Evolutionary conservation across 1,140 invertebrate species (phyloP).

Genomic region (Oncopodura yosiiana): DNA sequence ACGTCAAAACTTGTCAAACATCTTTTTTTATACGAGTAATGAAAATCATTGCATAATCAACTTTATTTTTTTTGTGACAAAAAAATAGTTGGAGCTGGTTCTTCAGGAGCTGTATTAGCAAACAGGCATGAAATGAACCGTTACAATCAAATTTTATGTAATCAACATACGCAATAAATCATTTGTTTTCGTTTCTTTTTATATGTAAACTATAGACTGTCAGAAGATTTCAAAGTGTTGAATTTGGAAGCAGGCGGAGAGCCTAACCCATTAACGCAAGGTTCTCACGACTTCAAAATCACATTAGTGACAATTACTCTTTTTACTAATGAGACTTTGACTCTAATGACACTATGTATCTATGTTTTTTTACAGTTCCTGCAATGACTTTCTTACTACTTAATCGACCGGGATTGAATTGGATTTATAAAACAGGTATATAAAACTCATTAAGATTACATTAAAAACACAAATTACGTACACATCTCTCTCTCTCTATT

Average conservation of each 20-base stretch:
- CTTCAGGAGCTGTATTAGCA: conserved; percentile 3
- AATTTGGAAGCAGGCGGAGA: conserved; percentile 6
- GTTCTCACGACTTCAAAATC: background rate
- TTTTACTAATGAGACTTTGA: too few species aligned
- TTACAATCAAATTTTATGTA: too few species aligned
- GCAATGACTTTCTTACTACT: conserved; percentile 19
- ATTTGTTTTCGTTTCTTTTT: background rate
- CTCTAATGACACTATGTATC: too few species aligned
- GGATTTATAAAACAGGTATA: conserved; percentile 23
- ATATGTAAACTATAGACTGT: conserved; percentile 1
- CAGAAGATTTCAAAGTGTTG: background rate
- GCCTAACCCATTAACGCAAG: background rate
- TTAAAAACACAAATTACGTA: background rate
- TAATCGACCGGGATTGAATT: conserved; percentile 14
- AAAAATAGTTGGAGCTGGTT: conserved; percentile 14
- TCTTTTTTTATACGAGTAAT: too few species aligned
- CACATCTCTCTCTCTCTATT: too few species aligned
- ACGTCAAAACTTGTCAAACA: too few species aligned
- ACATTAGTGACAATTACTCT: too few species aligned
- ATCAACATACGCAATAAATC: too few species aligned
- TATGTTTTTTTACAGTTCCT: conserved; percentile 12
- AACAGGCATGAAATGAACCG: too few species aligned
- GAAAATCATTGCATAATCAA: too few species aligned
- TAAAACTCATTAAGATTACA: conserved; percentile 15
- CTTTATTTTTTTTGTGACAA: too few species aligned